Conservation (phyloP, 2,113 vertebrate genomes). For the Pygoscelis adeliae region DNA sequence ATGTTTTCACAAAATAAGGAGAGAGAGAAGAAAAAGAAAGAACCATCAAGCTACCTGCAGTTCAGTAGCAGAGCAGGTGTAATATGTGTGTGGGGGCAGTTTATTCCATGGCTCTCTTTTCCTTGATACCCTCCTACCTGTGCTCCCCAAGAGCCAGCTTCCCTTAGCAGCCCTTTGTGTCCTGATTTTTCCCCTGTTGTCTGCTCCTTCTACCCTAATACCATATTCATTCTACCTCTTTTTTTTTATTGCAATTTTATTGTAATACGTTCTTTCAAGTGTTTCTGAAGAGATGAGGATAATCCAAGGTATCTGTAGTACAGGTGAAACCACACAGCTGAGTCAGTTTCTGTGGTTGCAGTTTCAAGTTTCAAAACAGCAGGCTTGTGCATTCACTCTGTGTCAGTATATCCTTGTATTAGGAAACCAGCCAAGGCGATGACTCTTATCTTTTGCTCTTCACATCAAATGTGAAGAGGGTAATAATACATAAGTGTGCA, state of each 20-base stretch:
- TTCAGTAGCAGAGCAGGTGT: not conserved
- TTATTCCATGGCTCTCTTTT: not conserved
- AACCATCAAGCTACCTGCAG: not conserved
- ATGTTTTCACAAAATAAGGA: not conserved
- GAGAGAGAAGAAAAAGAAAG: not conserved
- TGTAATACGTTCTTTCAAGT: not conserved
- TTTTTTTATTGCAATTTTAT: not conserved
- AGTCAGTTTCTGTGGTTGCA: not conserved
- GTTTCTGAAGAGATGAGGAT: not conserved
- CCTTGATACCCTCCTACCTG: not conserved
- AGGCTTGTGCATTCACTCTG: not conserved
- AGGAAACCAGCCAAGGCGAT: not conserved
- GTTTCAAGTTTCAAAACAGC: not conserved
- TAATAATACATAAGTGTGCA: not conserved
- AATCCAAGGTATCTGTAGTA: not conserved
- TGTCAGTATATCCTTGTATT: not conserved
- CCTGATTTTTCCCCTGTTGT: not conserved
- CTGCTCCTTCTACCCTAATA: not conserved
- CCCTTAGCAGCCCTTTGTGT: not conserved
- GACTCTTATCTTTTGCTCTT: not conserved
- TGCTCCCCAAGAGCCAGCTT: not conserved
- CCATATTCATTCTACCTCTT: not conserved
- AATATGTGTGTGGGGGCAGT: not conserved
- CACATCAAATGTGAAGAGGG: not conserved
- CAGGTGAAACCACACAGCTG: not conserved